These are phyloP conservation scores for Drosophila tsacasi DNA, from an alignment of 1,140 invertebrate species.

Conservation along the genomic window DNA sequence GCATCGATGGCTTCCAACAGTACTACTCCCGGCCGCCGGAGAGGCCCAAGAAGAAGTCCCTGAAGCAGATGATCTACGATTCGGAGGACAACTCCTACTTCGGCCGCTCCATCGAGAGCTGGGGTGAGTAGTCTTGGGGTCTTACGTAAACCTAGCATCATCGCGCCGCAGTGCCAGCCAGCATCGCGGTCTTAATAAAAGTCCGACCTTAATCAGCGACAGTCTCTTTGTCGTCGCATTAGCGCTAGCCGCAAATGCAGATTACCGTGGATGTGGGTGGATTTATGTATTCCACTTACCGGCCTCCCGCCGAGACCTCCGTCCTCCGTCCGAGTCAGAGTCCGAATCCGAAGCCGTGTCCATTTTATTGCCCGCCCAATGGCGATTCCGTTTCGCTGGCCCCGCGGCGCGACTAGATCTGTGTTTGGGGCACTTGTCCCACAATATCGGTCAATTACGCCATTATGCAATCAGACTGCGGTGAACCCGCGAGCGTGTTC, in stretches of 20 bases:
- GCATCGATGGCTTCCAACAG: constrained; percentile 87
- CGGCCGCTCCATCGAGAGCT: constrained; percentile 89
- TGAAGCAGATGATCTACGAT: constrained; percentile 90
- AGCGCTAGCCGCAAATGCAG: constrained; percentile 32
- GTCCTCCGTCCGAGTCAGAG: constrained; percentile 2
- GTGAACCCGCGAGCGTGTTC: constrained; percentile 35
- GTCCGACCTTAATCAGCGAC: constrained; percentile 45
- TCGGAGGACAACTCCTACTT: constrained; percentile 88
- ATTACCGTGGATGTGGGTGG: constrained; percentile 38
- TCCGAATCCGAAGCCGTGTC: constrained; percentile 8
- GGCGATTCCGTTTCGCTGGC: constrained; percentile 11
- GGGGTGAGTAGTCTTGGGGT: constrained; percentile 89
- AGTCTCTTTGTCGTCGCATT: constrained; percentile 54
- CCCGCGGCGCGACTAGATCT: constrained; percentile 22
- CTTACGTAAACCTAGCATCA: constrained; percentile 53
- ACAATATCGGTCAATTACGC: constrained; percentile 77
- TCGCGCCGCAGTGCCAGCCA: neutral
- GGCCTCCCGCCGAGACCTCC: constrained; percentile 29
- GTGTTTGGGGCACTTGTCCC: constrained; percentile 45
- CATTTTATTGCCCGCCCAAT: constrained; percentile 60
- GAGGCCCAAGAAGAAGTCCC: constrained; percentile 87
- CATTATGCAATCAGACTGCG: constrained; percentile 73
- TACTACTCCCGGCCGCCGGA: constrained; percentile 88
- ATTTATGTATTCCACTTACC: constrained; percentile 31
- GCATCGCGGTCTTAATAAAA: constrained; percentile 27